Evolutionary conservation across 2,797 vertebrate genomes (phyloP).

Genomic region (Lithobates pipiens): DNA sequence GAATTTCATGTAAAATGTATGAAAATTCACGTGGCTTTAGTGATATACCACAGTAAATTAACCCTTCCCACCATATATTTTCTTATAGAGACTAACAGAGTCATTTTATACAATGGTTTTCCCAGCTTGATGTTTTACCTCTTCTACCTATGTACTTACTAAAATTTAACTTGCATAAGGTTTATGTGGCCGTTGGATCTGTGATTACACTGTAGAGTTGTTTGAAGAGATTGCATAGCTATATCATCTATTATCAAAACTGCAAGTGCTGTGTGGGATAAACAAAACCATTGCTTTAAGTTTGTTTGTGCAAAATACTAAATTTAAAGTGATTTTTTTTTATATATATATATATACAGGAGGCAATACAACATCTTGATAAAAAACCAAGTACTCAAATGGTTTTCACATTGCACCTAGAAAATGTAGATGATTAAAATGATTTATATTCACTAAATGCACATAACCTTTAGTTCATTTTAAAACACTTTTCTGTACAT

Average conservation of each 20-base stretch:
- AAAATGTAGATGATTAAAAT: conserved; percentile 49
- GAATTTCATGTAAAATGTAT: too few species aligned
- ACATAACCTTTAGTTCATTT: conserved; percentile 61
- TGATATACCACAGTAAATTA: too few species aligned
- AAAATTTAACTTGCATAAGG: too few species aligned
- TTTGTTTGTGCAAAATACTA: not conserved
- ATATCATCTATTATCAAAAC: too few species aligned
- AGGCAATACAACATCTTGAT: conserved; percentile 1
- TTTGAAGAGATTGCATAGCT: not conserved
- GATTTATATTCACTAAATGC: conserved; percentile 55
- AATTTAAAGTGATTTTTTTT: not conserved
- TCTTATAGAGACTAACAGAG: too few species aligned
- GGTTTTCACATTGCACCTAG: conserved; percentile 32
- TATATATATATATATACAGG: too few species aligned
- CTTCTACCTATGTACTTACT: too few species aligned
- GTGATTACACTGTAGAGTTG: not conserved
- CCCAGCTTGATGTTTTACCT: not conserved
- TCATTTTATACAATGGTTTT: too few species aligned
- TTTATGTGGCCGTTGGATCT: too few species aligned
- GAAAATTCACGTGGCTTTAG: too few species aligned
- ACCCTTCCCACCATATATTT: too few species aligned
- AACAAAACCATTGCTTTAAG: not conserved
- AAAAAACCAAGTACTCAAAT: not conserved
- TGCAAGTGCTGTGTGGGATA: not conserved
- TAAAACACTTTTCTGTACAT: conserved; percentile 62